Conservation (phyloP, 64 coral and sea anemone species). For the Exaiptasia diaphana region DNA sequence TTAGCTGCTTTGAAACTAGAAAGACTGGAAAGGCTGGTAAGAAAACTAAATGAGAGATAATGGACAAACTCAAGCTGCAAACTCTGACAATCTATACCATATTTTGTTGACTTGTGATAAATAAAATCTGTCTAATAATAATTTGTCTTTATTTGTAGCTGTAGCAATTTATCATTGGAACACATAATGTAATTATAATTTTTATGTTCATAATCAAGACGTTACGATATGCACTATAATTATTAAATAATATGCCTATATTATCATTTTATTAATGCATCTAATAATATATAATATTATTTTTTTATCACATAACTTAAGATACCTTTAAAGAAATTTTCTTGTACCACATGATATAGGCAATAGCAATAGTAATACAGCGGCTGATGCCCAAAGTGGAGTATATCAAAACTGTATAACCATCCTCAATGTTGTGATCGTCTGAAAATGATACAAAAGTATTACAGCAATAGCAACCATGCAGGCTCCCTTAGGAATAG, state of each 20-base stretch:
- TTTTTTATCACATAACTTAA: too few species aligned
- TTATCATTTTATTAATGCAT: too few species aligned
- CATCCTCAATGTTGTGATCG: slow-evolving; percentile 72
- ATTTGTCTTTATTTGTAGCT: neutral
- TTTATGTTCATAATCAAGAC: too few species aligned
- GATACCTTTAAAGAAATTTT: slow-evolving; percentile 71
- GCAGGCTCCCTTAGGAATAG: too few species aligned
- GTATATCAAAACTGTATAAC: slow-evolving; percentile 68
- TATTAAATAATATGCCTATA: too few species aligned
- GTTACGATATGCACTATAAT: too few species aligned
- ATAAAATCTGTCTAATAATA: neutral
- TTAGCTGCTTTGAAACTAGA: neutral
- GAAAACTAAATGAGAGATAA: too few species aligned
- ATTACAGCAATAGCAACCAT: neutral
- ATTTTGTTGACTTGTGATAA: neutral
- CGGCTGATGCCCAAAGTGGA: slow-evolving; percentile 82
- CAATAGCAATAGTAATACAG: slow-evolving; percentile 74
- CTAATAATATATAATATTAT: too few species aligned
- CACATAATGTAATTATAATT: neutral
- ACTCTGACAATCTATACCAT: neutral
- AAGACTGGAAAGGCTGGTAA: neutral
- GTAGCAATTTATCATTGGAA: neutral
- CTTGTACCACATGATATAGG: slow-evolving; percentile 89
- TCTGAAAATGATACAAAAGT: slow-evolving; percentile 25
- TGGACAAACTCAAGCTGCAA: neutral